Evolutionary conservation across 2,113 vertebrate genomes (phyloP).

Genomic region (Pedetes capensis): DNA sequence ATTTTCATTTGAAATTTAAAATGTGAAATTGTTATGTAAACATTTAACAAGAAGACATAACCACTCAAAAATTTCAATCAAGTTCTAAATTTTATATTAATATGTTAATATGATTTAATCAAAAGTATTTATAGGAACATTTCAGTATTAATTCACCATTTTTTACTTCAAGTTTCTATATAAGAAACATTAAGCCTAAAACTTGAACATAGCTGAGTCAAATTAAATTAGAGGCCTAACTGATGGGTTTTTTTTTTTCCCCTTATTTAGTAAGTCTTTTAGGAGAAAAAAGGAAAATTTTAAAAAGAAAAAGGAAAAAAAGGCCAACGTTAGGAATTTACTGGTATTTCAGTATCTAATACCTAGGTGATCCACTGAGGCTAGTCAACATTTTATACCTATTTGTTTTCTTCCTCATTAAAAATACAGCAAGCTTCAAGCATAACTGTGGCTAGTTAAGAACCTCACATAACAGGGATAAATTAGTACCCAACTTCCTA

Average conservation of each 20-base stretch:
- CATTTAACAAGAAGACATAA: conserved; percentile 2
- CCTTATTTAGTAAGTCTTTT: neutral
- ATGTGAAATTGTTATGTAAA: conserved; percentile 14
- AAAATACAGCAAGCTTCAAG: neutral
- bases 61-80: neutral
- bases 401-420: neutral
- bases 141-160: neutral
- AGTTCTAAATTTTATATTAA: conserved; percentile 25
- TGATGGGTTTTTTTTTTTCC: neutral
- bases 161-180: neutral
- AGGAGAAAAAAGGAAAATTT: neutral
- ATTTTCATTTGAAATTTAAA: conserved; percentile 44
- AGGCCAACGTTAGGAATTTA: neutral
- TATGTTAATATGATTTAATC: neutral
- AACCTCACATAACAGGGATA: neutral
- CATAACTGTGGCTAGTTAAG: neutral
- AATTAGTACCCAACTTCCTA: neutral
- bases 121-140: neutral
- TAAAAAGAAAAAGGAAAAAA: neutral
- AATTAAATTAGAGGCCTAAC: neutral
- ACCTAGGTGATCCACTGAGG: neutral
- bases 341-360: neutral
- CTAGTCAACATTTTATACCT: neutral
- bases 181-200: neutral
- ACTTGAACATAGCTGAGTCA: neutral